A percentile compares a stretch with the other conserved stretches of the same genome.
These are phyloP conservation scores for Sturnus vulgaris DNA, from an alignment of 2,113 vertebrate genomes.

Conservation along the genomic window DNA sequence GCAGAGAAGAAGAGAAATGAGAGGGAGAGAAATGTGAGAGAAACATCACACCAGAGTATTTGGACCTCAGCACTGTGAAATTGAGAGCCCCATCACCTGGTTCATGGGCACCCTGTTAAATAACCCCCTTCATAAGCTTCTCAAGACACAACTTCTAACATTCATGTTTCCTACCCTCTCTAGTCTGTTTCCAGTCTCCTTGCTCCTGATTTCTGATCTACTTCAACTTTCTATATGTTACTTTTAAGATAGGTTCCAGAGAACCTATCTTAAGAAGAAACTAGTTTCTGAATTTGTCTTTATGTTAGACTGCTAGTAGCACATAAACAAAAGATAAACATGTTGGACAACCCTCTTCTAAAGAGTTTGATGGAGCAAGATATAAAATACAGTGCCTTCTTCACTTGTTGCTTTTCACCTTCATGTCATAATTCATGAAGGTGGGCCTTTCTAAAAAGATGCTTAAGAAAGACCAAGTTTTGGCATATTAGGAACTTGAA, in stretches of 20 bases:
- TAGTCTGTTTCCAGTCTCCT: not conserved
- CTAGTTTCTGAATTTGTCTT: not conserved
- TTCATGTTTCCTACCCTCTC: not conserved
- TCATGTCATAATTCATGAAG: not conserved
- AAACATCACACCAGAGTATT: not conserved
- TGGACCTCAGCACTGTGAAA: not conserved
- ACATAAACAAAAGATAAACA: not conserved
- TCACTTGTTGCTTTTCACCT: not conserved
- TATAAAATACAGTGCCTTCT: not conserved
- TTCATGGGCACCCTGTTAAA: not conserved
- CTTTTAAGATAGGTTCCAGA: not conserved
- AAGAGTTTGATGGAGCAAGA: not conserved
- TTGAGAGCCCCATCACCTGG: not conserved
- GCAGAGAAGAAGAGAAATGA: not conserved
- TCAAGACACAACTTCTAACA: not conserved
- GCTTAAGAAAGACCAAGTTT: not conserved
- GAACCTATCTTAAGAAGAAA: not conserved
- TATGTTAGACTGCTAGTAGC: not conserved
- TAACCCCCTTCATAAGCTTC: not conserved
- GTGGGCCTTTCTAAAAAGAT: not conserved
- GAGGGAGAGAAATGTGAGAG: not conserved
- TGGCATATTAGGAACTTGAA: not conserved
- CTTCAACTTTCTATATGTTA: not conserved
- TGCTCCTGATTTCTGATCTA: not conserved
- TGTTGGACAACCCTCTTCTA: not conserved